Evolutionary conservation across 2,797 vertebrate species (phyloP).

Genomic region (Astyanax mexicanus): DNA sequence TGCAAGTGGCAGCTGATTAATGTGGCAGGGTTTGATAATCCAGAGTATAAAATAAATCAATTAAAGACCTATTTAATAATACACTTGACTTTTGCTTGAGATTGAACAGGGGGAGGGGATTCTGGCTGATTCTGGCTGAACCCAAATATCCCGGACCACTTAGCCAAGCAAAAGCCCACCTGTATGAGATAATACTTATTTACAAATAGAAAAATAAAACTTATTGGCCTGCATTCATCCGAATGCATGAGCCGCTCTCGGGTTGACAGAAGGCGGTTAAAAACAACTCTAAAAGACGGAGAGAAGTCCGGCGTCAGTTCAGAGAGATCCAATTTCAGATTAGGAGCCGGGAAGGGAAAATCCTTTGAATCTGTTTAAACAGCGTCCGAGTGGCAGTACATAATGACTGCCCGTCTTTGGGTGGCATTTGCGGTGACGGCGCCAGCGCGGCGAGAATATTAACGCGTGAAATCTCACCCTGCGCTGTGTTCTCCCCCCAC

Average conservation of each 20-base stretch:
- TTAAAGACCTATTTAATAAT: neutral
- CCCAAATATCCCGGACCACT: neutral
- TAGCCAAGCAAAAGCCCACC: neutral
- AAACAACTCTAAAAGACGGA: conserved; percentile 15
- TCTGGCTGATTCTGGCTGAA: neutral
- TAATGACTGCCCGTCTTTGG: conserved; percentile 34
- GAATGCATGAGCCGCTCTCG: conserved; percentile 1
- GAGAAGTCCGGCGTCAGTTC: conserved; percentile 26
- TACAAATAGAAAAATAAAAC: conserved; percentile 4
- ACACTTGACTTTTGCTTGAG: neutral
- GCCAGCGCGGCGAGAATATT: conserved; percentile 20
- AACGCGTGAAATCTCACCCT: conserved; percentile 37
- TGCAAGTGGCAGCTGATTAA: too few species aligned
- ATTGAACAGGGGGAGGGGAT: neutral
- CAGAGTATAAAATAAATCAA: neutral
- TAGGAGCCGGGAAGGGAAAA: conserved; percentile 35
- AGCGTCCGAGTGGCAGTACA: conserved; percentile 21
- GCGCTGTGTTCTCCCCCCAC: conserved; percentile 12
- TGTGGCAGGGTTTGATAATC: too few species aligned
- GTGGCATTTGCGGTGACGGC: conserved; percentile 37
- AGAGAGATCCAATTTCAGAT: conserved; percentile 59
- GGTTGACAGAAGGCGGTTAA: conserved; percentile 21
- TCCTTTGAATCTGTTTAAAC: conserved; percentile 52
- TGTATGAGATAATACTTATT: conserved; percentile 7
- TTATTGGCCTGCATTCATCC: conserved; percentile 7